Conservation (phyloP, 2,888 invertebrate species). For the Crepidodera aurea region DNA sequence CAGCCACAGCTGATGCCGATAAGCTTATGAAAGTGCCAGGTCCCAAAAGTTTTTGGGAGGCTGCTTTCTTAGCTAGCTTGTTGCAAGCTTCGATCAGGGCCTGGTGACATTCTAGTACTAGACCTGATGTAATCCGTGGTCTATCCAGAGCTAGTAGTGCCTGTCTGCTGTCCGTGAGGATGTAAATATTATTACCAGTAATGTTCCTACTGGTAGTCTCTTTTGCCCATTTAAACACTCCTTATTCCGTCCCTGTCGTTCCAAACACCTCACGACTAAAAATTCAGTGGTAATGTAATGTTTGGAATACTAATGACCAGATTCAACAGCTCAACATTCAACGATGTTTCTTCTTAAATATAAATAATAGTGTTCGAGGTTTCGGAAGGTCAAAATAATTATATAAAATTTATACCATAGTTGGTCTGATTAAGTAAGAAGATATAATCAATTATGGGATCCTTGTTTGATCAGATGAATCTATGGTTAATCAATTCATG, state of each 20-base stretch:
- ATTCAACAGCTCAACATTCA: constrained; percentile 3
- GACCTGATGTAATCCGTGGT: no score
- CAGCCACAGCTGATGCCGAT: no score
- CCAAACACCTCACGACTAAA: not conserved
- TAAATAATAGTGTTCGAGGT: constrained; percentile 6
- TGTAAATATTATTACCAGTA: no score
- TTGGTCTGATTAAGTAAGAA: constrained; percentile 7
- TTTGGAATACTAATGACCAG: constrained; percentile 2
- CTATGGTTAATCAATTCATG: not conserved
- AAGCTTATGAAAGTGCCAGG: no score
- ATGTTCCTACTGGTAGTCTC: no score
- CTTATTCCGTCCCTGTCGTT: not conserved
- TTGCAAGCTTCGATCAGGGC: no score
- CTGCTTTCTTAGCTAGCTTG: no score
- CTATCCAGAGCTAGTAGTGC: no score
- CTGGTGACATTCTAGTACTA: no score
- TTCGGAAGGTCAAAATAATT: constrained; percentile 26
- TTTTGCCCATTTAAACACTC: not conserved
- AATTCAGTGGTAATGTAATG: constrained; percentile 8
- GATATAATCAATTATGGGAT: constrained; percentile 9
- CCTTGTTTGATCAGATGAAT: not conserved
- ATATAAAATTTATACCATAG: constrained; percentile 22
- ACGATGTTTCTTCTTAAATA: constrained; percentile 14
- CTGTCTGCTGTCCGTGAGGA: no score
- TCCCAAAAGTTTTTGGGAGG: no score